A percentile compares a stretch with the other conserved stretches of the same genome.
Conservation (phyloP, 2,888 invertebrate species). For the Macropis europaea region DNA sequence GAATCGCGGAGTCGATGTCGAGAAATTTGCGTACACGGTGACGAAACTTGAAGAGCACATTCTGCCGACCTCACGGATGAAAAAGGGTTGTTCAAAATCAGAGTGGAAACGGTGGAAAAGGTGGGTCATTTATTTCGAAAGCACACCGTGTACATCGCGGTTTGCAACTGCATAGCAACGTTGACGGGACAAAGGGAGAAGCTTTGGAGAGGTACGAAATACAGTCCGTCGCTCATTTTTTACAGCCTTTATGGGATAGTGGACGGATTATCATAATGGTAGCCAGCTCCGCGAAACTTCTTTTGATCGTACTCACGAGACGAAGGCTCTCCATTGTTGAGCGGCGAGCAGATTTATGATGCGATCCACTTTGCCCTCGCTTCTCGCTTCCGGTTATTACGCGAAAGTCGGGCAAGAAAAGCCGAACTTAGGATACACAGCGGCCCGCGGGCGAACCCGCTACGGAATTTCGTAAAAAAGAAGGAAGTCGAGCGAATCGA, state of each 20-base stretch:
- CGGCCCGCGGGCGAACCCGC: background rate
- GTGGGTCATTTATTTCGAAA: no score
- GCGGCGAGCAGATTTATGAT: slow-evolving; percentile 55
- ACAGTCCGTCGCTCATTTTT: slow-evolving; percentile 22
- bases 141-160: no score
- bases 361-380: slow-evolving; percentile 55
- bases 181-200: background rate
- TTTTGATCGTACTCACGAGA: slow-evolving; percentile 48
- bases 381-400: slow-evolving; percentile 63
- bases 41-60: no score
- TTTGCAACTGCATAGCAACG: background rate
- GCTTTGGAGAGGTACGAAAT: slow-evolving; percentile 18
- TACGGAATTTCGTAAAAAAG: slow-evolving; percentile 34
- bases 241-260: slow-evolving; percentile 31
- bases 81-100: no score
- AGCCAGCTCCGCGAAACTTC: slow-evolving; percentile 55
- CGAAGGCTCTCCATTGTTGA: slow-evolving; percentile 52
- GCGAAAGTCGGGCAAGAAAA: slow-evolving; percentile 62
- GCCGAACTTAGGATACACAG: slow-evolving; percentile 36
- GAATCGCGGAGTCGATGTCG: no score
- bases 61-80: no score
- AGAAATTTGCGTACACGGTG: no score
- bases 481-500: slow-evolving; percentile 37
- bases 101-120: no score
- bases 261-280: slow-evolving; percentile 55